Evolutionary conservation across 2,113 vertebrate species (phyloP), one percentile per base, ranked within the genome.

Genomic region (Malurus melanocephalus): DNA sequence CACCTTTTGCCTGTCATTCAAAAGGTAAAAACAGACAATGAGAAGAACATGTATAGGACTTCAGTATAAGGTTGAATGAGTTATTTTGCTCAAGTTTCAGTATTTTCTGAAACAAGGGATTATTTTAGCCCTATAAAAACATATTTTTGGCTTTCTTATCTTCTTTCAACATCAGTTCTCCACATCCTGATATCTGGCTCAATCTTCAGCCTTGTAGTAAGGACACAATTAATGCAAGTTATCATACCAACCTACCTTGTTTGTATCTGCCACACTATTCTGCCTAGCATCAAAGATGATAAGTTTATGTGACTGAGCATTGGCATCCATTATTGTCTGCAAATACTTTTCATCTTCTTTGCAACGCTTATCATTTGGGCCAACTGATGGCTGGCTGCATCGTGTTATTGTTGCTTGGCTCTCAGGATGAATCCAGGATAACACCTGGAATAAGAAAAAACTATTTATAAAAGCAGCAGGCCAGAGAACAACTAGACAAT

Each of bases 351-450:
- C 99, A n/a, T 99, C 99, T 81, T 99, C 99, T 95, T 99, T 99
- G 89, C 99, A 99, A 69, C 98, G 98, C 13, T 98, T 99, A 94
- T 99, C 99, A 27, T 96, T 97, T 3, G 98, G 98, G 38, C 99
- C 99, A 9, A 99, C 98, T 9, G 98, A 93, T 0, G 99, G 99
- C 95, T 99, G 99, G 94, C 99, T 98, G 96, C 99, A 98, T 26
- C 99, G 98, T 9, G 98, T 98, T 51, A 99, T 98, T 3, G 99
- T 98, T 35, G 99, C 99, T 95, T 99, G 99, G 91, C 98, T 98
- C 95, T 99, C 99, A 1, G 99, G 99, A 94, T 99, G 99, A 95
- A 99, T 99, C 99, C 99, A 99, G 19, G 98, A 99, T 16, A 99
- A 95, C 35, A 99, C 99, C 99, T 99, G 77, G 48, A 75, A 88